Conservation (phyloP, 2,797 vertebrate genomes). For the Pelodytes ibericus region DNA sequence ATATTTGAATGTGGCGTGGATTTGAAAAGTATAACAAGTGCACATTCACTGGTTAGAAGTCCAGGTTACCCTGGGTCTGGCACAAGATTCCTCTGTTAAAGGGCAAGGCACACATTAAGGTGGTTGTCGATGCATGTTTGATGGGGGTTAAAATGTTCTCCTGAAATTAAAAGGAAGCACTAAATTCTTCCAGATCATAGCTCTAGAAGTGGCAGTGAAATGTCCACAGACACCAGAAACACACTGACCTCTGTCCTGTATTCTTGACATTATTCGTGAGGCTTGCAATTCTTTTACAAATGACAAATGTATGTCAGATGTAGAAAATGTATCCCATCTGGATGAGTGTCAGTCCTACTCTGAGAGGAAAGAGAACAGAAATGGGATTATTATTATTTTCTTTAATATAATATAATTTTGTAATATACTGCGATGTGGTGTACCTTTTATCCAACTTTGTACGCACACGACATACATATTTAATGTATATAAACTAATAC, state of each 20-base stretch:
- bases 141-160: not conserved
- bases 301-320: slow-evolving; percentile 39
- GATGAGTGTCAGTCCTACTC: not conserved
- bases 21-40: too few relatives aligned
- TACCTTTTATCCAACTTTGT: too few relatives aligned
- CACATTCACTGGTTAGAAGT: too few relatives aligned
- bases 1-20: too few relatives aligned
- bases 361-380: not conserved
- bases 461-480: too few relatives aligned
- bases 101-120: not conserved
- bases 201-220: not conserved
- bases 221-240: slow-evolving; percentile 8
- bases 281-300: slow-evolving; percentile 32
- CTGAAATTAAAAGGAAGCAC: not conserved
- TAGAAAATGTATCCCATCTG: slow-evolving; percentile 37
- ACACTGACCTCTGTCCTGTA: slow-evolving; percentile 23
- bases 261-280: not conserved
- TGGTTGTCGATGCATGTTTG: not conserved
- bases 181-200: slow-evolving; percentile 4
- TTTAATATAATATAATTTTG: too few relatives aligned
- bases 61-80: too few relatives aligned
- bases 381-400: too few relatives aligned
- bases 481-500: too few relatives aligned
- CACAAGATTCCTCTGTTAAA: not conserved
- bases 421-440: too few relatives aligned